Conservation (phyloP, 2,797 vertebrate species). For the Dendrocincla tyrannina region DNA sequence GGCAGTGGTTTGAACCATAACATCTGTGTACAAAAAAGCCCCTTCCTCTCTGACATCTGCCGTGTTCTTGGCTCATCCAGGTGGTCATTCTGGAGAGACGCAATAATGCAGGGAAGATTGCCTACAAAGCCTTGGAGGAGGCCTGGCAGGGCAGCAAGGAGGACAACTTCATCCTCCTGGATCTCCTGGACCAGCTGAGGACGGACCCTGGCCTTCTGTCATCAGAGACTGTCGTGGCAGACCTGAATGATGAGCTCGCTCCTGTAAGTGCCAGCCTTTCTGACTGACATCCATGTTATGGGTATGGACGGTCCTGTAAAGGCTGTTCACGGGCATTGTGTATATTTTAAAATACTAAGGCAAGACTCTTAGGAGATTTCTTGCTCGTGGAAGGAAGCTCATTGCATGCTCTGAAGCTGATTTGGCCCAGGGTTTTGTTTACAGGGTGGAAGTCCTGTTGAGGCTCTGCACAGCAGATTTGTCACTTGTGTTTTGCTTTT, state of each 20-base stretch:
- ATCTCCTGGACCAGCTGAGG: conserved; percentile 86
- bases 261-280: conserved; percentile 77
- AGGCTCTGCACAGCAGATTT: background rate
- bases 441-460: background rate
- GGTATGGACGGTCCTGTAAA: rapidly evolving
- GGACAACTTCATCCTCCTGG: conserved; percentile 85
- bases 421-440: background rate
- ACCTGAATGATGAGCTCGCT: conserved; percentile 92
- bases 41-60: background rate
- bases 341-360: background rate
- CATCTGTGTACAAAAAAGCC: background rate
- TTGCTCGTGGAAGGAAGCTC: background rate
- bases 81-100: conserved; percentile 92
- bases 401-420: rapidly evolving
- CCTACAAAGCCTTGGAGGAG: conserved; percentile 82
- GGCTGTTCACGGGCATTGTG: background rate
- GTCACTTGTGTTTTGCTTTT: background rate
- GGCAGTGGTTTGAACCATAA: background rate
- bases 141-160: conserved; percentile 90
- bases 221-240: conserved; percentile 83
- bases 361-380: background rate
- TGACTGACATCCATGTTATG: rapidly evolving
- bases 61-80: conserved; percentile 59
- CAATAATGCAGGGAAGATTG: conserved; percentile 83
- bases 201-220: conserved; percentile 87